Percentiles rank a stretch among this genome's conserved stretches.
Conservation (phyloP, 2,888 invertebrate genomes). For the Phortica magna region DNA sequence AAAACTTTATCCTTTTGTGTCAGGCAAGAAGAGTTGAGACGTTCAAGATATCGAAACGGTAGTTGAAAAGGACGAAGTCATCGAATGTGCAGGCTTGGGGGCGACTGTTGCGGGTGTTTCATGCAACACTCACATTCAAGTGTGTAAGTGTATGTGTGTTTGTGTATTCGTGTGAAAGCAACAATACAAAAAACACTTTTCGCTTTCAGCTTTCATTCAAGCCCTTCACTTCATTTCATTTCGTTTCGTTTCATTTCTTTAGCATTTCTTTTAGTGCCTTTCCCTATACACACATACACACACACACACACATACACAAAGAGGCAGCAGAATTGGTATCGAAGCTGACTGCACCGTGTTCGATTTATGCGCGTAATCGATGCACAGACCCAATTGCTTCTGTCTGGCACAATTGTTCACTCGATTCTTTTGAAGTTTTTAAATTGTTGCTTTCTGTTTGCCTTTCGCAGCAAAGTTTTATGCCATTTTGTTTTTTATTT, state of each 20-base stretch:
- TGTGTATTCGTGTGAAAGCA: constrained; percentile 10
- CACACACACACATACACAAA: no score
- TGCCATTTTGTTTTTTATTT: not conserved
- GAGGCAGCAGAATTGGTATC: no score
- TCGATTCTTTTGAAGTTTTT: constrained; percentile 16
- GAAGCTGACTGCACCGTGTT: not conserved
- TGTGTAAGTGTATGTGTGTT: not conserved
- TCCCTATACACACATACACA: not conserved
- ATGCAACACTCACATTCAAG: constrained; percentile 13
- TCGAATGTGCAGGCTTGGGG: not conserved
- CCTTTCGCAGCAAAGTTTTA: constrained; percentile 2
- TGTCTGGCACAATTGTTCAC: constrained; percentile 40
- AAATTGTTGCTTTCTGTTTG: constrained; percentile 25
- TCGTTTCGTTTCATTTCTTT: not conserved
- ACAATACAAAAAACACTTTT: constrained; percentile 19
- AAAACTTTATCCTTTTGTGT: constrained; percentile 50
- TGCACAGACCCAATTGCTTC: constrained; percentile 49
- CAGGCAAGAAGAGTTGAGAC: constrained; percentile 26
- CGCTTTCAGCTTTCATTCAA: constrained; percentile 1
- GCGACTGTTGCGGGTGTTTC: constrained; percentile 31
- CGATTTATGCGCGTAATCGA: constrained; percentile 47
- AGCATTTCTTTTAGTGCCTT: not conserved
- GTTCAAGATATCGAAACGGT: not conserved
- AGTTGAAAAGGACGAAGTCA: not conserved
- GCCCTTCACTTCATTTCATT: not conserved